Percentiles rank a stretch among this genome's conserved stretches.
Conservation (phyloP, 2,888 invertebrate genomes). For the Limulus polyphemus region DNA sequence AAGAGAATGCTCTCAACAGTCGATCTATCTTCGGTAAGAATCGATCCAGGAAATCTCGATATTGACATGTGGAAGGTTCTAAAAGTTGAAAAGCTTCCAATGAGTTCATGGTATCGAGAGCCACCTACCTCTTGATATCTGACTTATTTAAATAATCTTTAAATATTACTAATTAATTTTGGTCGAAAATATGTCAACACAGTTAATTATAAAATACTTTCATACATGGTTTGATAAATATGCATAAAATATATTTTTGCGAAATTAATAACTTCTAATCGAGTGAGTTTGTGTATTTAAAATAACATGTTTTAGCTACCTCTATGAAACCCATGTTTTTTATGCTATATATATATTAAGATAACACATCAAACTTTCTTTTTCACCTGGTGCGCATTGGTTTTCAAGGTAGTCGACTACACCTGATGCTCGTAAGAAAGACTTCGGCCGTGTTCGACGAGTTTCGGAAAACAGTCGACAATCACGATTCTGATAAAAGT, state of each 20-base stretch:
- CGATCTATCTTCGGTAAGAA: constrained; percentile 38
- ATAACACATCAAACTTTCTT: not conserved
- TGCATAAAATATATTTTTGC: too few relatives aligned
- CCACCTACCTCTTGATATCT: not conserved
- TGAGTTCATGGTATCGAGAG: not conserved
- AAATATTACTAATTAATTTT: too few relatives aligned
- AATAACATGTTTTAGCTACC: too few relatives aligned
- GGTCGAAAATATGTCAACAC: too few relatives aligned
- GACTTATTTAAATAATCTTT: too few relatives aligned
- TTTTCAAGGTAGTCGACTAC: constrained; percentile 44
- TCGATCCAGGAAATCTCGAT: constrained; percentile 36
- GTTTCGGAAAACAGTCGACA: constrained; percentile 43
- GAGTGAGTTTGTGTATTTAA: too few relatives aligned
- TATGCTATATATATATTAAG: too few relatives aligned
- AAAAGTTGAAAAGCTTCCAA: constrained; percentile 7
- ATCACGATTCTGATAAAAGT: constrained; percentile 38
- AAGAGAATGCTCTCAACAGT: constrained; percentile 29
- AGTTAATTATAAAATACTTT: too few relatives aligned
- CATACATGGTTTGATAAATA: too few relatives aligned
- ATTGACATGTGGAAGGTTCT: constrained; percentile 40
- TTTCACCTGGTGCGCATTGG: constrained; percentile 42
- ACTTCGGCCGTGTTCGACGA: constrained; percentile 40
- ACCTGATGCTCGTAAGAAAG: constrained; percentile 29
- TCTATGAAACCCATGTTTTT: too few relatives aligned
- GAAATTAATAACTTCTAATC: too few relatives aligned